Evolutionary conservation across 1,140 invertebrate genomes (phyloP).

Genomic region (Drosophila ogumai): DNA sequence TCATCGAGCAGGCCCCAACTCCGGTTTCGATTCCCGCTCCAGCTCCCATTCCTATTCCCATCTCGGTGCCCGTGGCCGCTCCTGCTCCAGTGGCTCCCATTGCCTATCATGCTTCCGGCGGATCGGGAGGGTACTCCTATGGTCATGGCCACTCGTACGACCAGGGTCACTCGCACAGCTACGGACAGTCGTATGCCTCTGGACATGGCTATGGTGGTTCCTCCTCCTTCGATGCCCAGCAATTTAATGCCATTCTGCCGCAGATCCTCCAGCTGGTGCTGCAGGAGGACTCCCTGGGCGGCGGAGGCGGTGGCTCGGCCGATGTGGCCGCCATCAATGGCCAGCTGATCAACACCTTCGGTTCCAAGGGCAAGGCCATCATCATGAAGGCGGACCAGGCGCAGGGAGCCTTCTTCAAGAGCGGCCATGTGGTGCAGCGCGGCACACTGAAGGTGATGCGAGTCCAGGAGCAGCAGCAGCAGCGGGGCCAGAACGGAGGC

Average conservation of each 20-base stretch:
- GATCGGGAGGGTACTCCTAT: constrained; percentile 47
- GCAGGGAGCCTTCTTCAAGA: constrained; percentile 67
- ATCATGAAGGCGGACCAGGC: constrained; percentile 66
- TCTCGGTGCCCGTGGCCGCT: constrained; percentile 26
- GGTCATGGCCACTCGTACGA: constrained; percentile 52
- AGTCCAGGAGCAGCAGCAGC: constrained; percentile 47
- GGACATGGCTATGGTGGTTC: constrained; percentile 61
- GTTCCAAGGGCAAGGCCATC: constrained; percentile 65
- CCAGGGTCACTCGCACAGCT: constrained; percentile 38
- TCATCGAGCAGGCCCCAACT: constrained; percentile 64
- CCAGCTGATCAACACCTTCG: constrained; percentile 66
- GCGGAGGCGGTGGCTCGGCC: constrained; percentile 42
- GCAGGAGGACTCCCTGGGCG: constrained; percentile 64
- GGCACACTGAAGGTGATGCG: constrained; percentile 73
- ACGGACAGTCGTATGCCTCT: constrained; percentile 63
- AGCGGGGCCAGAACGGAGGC: constrained; percentile 19
- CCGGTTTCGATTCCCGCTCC: constrained; percentile 7
- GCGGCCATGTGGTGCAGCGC: constrained; percentile 75
- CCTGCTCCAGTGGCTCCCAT: constrained; percentile 12
- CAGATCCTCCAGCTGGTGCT: constrained; percentile 75
- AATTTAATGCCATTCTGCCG: constrained; percentile 68
- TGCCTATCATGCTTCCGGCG: constrained; percentile 49
- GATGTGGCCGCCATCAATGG: constrained; percentile 64
- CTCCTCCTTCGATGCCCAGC: constrained; percentile 42
- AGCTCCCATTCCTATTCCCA: constrained; percentile 30